phyloP scores from a whole-genome alignment of 2,888 invertebrate species.

The Drosophila kanekoi region DNA sequence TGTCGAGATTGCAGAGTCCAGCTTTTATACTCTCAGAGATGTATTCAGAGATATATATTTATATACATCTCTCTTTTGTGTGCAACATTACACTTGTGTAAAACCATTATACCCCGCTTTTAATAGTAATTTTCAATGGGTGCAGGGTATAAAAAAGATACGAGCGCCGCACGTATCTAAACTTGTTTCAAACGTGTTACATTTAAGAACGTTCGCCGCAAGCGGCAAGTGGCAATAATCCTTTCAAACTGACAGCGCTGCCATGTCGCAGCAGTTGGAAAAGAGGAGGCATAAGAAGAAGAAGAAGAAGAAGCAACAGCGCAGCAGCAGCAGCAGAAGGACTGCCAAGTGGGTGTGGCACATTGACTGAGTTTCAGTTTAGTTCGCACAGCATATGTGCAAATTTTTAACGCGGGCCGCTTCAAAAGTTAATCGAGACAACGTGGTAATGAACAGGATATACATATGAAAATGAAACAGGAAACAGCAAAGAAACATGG shows the following conservation, averaged over 20 bases:
- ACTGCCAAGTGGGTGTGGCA: constrained; percentile 70
- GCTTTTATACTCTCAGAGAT: no score
- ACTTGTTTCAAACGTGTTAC: constrained; percentile 81
- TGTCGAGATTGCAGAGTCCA: no score
- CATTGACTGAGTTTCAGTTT: constrained; percentile 64
- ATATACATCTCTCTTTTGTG: no score
- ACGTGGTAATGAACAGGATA: background rate
- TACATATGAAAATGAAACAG: background rate
- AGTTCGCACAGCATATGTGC: constrained; percentile 49
- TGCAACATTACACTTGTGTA: background rate
- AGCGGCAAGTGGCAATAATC: constrained; percentile 80
- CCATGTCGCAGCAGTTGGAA: constrained; percentile 45
- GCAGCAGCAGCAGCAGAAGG: constrained; percentile 20
- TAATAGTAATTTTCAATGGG: constrained; percentile 1
- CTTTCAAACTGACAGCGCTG: constrained; percentile 77
- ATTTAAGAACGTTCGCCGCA: constrained; percentile 78
- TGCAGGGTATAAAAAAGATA: constrained; percentile 42
- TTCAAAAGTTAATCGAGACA: constrained; percentile 1
- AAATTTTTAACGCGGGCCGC: constrained; percentile 28
- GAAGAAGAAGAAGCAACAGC: constrained; percentile 10
- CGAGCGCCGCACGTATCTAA: constrained; percentile 70
- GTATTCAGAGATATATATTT: no score
- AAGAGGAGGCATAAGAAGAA: constrained; percentile 13
- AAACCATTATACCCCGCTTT: constrained; percentile 8
- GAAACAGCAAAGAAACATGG: background rate